Evolutionary conservation across 2,797 vertebrate species (phyloP).

Genomic region (Tauraco hartlaubi): DNA sequence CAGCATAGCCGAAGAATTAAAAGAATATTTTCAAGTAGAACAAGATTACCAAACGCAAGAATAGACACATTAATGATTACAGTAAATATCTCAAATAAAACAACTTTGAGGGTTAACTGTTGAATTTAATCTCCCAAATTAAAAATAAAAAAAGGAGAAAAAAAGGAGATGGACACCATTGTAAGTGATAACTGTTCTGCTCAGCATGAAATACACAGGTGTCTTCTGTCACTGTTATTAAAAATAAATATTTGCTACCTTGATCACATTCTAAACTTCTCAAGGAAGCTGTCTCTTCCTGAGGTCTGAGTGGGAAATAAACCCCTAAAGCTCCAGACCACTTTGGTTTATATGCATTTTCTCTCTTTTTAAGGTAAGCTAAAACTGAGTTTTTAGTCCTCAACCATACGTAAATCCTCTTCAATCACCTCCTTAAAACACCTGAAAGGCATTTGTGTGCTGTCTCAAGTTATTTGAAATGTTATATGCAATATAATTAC

Average conservation of each 20-base stretch:
- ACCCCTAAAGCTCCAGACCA: background rate
- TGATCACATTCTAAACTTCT: background rate
- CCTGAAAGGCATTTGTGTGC: constrained; percentile 38
- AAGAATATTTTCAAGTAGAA: background rate
- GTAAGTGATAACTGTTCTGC: background rate
- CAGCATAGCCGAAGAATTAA: background rate
- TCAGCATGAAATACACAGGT: background rate
- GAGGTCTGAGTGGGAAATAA: background rate
- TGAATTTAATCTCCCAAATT: background rate
- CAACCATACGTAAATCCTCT: background rate
- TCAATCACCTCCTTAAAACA: constrained; percentile 24
- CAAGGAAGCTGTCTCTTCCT: background rate
- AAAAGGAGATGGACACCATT: background rate
- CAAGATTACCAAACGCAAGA: background rate
- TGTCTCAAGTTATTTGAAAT: constrained; percentile 26
- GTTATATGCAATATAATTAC: constrained; percentile 64
- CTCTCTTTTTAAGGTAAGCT: background rate
- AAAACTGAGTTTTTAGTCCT: background rate
- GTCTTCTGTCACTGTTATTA: background rate
- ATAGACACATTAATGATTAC: background rate
- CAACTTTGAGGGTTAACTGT: background rate
- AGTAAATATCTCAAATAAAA: background rate
- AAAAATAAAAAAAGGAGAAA: background rate
- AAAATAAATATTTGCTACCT: background rate
- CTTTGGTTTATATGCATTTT: background rate